Evolutionary conservation across 2,797 vertebrate species (phyloP), one percentile per base, ranked within the genome.

Genomic region (Pogoniulus pusillus): DNA sequence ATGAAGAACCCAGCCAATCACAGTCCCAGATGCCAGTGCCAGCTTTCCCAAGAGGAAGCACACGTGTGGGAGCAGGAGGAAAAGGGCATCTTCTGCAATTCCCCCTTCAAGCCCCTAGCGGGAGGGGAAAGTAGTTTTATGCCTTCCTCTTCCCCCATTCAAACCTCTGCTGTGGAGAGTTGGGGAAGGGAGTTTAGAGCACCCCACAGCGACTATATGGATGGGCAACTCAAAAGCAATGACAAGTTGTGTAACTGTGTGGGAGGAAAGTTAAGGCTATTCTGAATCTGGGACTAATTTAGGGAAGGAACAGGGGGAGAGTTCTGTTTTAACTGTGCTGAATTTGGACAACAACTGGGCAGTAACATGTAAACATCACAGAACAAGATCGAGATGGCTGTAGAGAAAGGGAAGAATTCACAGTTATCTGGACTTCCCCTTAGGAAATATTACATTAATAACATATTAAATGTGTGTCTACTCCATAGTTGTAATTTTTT

Each of bases 401-500:
- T 1, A 76, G 41, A 68, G 19, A 64, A 75, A 78, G 51, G 54
- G 60, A 81, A 16, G 45, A 54, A 35, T 69, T 77, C 35, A 57
- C 6, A 85, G 54, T 68, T 39, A 77, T 47, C 34, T 77, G 73
- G 51, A 72, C 59, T 69, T 88, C 47, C 41, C 79, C 82, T 71
- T 74, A 88, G 91, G 65, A 93, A 79, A 69, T 77, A 80, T 19
- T 81, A 19, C 43, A 80, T 88, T 90, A 91, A 91, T 95, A 95
- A 86, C 72, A 81, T 78, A 89, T 77, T 77, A 91, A 78, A 20
- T 43, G 35, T 76, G 7, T 75, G 54, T 68, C 77, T 94, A 55
- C 26, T 86, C 34, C 29, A 39, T 45, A 91, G 82, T 62, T 85
- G 57, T 35, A 89, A 63, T 49, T 63, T 92, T 92, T 91, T 91